Conservation (phyloP, 2,888 invertebrate genomes). For the Dioctria linearis region DNA sequence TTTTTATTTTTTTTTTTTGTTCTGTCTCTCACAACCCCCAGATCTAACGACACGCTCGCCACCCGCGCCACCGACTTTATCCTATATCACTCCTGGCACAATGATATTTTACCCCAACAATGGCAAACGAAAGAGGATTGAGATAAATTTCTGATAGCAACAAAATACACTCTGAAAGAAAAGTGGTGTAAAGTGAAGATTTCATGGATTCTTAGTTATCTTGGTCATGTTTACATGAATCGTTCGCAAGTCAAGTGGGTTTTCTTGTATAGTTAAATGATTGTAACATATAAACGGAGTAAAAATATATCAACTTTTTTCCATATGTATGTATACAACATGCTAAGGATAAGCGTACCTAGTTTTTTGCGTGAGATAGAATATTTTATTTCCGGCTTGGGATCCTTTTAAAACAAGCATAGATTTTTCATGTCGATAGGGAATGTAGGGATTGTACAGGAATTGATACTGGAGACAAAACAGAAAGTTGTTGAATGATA, state of each 20-base stretch:
- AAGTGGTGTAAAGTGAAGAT: constrained; percentile 30
- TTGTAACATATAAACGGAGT: not conserved
- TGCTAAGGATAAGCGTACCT: no score
- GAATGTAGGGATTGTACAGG: no score
- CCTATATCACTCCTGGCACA: not conserved
- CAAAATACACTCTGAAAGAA: constrained; percentile 8
- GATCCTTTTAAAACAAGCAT: no score
- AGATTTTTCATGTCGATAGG: no score
- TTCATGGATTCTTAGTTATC: constrained; percentile 41
- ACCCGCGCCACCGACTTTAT: not conserved
- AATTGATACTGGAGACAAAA: no score
- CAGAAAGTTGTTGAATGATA: no score
- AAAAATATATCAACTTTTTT: not conserved
- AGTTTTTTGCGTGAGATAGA: no score
- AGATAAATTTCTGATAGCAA: constrained; percentile 44
- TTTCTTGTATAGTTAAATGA: not conserved
- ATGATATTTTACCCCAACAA: constrained; percentile 36
- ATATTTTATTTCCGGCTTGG: no score
- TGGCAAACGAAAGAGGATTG: constrained; percentile 24
- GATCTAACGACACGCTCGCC: not conserved
- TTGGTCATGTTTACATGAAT: constrained; percentile 37
- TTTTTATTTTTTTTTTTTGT: constrained; percentile 11
- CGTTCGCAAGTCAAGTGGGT: not conserved
- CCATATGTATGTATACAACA: no score
- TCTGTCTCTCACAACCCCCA: not conserved